A percentile compares a stretch with the other conserved stretches of the same genome.
These are phyloP conservation scores for Ichneumoninae sp. DNA, from an alignment of 2,888 invertebrate genomes.

Conservation along the genomic window DNA sequence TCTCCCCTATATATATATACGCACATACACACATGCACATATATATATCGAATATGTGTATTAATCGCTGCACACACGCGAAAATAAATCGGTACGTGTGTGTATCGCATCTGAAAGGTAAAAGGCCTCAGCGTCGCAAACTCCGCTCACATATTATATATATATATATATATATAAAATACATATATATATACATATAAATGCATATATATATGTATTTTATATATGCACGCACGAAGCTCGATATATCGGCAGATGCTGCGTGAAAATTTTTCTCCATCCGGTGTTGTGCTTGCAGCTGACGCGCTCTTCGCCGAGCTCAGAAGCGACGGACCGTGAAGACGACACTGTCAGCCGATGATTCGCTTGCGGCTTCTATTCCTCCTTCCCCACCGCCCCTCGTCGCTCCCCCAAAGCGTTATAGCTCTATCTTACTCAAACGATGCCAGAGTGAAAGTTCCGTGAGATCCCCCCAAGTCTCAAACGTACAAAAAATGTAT, in stretches of 20 bases:
- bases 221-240: neutral
- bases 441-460: constrained; percentile 37
- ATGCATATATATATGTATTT: neutral
- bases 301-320: constrained; percentile 39
- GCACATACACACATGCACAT: neutral
- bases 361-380: constrained; percentile 36
- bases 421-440: constrained; percentile 9
- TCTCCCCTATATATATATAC: neutral
- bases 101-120: constrained; percentile 1
- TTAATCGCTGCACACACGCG: neutral
- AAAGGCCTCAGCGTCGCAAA: neutral
- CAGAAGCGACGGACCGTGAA: constrained; percentile 38
- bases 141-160: neutral
- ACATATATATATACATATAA: neutral
- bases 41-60: neutral
- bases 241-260: constrained; percentile 57
- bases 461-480: neutral
- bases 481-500: neutral
- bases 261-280: constrained; percentile 54
- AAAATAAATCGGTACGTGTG: constrained; percentile 8
- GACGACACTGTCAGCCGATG: constrained; percentile 52
- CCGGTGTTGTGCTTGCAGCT: constrained; percentile 62
- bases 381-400: neutral
- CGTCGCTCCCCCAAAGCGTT: neutral
- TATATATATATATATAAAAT: neutral